phyloP scores from a whole-genome alignment of 2,797 vertebrate genomes.

The Malacoraja senta region DNA sequence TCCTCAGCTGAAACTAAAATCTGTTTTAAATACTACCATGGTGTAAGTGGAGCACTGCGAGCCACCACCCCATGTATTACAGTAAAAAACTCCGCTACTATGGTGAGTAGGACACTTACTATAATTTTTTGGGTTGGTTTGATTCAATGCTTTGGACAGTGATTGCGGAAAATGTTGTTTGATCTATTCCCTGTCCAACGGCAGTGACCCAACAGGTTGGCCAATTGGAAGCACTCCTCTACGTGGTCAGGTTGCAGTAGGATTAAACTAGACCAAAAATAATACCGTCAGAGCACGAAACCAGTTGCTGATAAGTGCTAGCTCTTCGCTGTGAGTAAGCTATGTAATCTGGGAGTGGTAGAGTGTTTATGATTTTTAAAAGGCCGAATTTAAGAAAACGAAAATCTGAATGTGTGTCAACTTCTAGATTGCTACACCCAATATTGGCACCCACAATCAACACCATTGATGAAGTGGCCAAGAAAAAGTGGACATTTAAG shows the following conservation, averaged over 20 bases:
- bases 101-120: conserved; percentile 60
- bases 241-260: background rate
- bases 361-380: background rate
- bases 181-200: background rate
- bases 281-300: background rate
- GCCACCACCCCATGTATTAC: conserved; percentile 95
- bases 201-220: background rate
- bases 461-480: background rate
- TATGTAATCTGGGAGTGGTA: background rate
- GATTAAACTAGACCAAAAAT: background rate
- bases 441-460: background rate
- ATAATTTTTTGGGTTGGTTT: background rate
- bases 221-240: background rate
- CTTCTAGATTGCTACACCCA: background rate
- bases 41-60: conserved; percentile 85
- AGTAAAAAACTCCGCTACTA: conserved; percentile 85
- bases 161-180: background rate
- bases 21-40: conserved; percentile 97
- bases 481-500: background rate
- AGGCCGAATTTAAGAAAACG: background rate
- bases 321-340: background rate
- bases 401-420: background rate
- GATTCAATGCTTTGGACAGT: background rate
- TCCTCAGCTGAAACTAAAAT: conserved; percentile 90
- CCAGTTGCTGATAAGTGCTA: background rate